Evolutionary conservation across 2,797 vertebrate species (phyloP), one percentile per base, ranked within the genome.

Genomic region (Podarcis lilfordi): DNA sequence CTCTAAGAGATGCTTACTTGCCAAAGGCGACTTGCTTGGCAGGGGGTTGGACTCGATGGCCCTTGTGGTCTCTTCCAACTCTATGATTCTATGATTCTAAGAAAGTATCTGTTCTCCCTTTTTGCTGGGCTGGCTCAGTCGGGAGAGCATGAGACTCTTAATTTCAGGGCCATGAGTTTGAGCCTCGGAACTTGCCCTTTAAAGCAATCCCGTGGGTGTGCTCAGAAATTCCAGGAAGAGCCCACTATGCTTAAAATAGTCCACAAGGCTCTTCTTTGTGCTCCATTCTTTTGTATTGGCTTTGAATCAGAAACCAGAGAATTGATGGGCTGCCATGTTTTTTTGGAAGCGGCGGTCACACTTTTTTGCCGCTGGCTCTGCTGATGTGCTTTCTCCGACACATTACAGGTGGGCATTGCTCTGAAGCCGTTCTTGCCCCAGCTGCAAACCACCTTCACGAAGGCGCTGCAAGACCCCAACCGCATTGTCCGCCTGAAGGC

Each of bases 391-490:
- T 78, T 85, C 89, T 79, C 0, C 68, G 43, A 66, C 59, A 85
- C 79, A 11, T 82, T 55, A 1, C 88, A 99, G 99, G 99, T 99
- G 92, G 99, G 99, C 79, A 98, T 99, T 64, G 98, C 98, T 88
- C 95, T 99, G 96, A 99, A 99, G 96, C 99, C 99, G 0, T 99
- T 99, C 97, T 97, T 99, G 95, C 99, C 99, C 25, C 99, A 99
- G 92, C 96, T 99, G 86, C 99, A 99, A 97, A 99, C 99, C 91
- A 99, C 99, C 61, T 99, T 99, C 96, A 98, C 99, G 64, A 99
- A 99, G 96, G 99, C 99, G 6, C 96, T 99, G 19, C 98, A 99
- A 95, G 99, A 99, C 91, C 97, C 98, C 0, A 99, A 99, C 93
- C 97, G 99, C 0, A 97, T 97, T 0, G 99, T 99, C 90, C 98